These are phyloP conservation scores for Nomia melanderi DNA, from an alignment of 1,140 invertebrate species.

Conservation along the genomic window DNA sequence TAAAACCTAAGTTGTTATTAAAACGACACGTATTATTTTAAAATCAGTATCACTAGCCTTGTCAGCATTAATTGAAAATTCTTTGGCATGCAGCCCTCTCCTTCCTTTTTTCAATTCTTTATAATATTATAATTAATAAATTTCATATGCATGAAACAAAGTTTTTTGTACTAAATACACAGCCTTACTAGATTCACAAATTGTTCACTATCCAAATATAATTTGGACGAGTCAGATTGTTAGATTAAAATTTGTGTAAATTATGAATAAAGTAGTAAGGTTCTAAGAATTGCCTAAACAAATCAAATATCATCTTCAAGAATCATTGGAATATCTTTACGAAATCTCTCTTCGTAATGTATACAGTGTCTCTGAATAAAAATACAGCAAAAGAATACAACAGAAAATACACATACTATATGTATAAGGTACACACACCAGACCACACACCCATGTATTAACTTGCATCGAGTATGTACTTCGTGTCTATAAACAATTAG, in stretches of 20 bases:
- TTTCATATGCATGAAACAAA: not conserved
- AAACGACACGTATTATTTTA: conserved; percentile 22
- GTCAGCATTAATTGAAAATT: not conserved
- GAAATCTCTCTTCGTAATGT: conserved; percentile 15
- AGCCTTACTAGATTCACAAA: no score
- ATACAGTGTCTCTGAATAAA: conserved; percentile 20
- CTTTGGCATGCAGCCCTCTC: not conserved
- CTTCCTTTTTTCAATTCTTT: not conserved
- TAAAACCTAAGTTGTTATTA: conserved; percentile 1
- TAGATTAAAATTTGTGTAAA: not conserved
- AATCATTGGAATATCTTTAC: not conserved
- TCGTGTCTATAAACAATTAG: conserved; percentile 1
- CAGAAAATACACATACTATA: conserved; percentile 32
- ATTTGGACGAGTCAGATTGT: conserved; percentile 16
- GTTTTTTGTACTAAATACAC: not conserved
- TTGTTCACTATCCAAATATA: not conserved
- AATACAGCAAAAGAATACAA: conserved; percentile 46
- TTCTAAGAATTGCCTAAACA: not conserved
- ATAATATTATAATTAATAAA: not conserved
- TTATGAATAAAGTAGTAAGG: not conserved
- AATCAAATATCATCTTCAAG: conserved; percentile 18
- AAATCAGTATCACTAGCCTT: not conserved
- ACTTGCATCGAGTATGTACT: not conserved
- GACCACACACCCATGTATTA: conserved; percentile 17
- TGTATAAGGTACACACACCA: conserved; percentile 29